Base-by-base conservation (phyloP, 2,797 vertebrate species). In the Acipenser oxyrinchus region DNA sequence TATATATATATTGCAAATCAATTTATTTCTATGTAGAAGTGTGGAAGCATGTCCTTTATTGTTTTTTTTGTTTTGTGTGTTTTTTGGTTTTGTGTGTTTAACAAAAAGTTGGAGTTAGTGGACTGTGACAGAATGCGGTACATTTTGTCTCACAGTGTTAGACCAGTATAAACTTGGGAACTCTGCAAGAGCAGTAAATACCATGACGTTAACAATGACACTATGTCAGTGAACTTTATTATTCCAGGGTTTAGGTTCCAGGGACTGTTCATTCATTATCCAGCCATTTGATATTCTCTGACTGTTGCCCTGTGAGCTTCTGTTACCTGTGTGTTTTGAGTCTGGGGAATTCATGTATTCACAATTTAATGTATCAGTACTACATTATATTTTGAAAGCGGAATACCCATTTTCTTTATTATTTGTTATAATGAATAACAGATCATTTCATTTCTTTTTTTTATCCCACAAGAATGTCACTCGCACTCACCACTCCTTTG, bases 171-270 rank as follows among this genome's bases (percentile, higher is more conserved):
- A 69, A 1, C 15, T n/a, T 12, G 1, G 51, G 8, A 8, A 12
- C 51, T 3, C 51, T 12, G 6, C 12, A 12, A 12, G 51, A 53
- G 2, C 51, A 0, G 8, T 53, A 53, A 8, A 8, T 12, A 8
- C 51, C 51, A 12, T 8, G 51, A 53, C 51, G 2, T 53, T 53
- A 53, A 12, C 2, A 53, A 7, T 9, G 51, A 12, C 8, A 53
- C 51, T 6, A 6, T 9, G 8, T 9, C 6, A 53, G 8, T 9
- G 51, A 53, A 51, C 66, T 73, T 73, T 62, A 67, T 52, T 76
- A 23, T 68, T 53, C 37, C 57, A 70, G 68, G 79, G 76, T 81
- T 86, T 81, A 82, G 81, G 83, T 78, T 79, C 71, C 65, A 49
- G 70, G 79, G 64, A 74, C 76, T 65, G 49, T 66, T 48, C 15